These are phyloP conservation scores for Caranx melampygus DNA, from an alignment of 2,113 vertebrate species.

Conservation along the genomic window DNA sequence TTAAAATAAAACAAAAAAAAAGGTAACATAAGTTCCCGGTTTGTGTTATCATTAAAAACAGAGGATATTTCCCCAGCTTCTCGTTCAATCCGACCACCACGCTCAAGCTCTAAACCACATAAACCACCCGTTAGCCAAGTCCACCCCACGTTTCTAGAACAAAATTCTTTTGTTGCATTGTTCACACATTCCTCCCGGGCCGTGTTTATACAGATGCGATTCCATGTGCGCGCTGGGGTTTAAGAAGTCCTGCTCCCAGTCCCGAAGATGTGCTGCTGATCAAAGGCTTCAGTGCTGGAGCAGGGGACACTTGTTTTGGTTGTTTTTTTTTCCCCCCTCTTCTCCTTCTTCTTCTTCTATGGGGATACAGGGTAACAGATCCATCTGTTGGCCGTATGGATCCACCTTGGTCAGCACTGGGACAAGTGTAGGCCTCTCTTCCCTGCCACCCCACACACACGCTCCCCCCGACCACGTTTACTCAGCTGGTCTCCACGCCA, in stretches of 20 bases:
- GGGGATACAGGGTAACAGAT: constrained; percentile 88
- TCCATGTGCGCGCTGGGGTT: constrained; percentile 88
- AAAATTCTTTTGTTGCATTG: constrained; percentile 86
- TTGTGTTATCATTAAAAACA: constrained; percentile 79
- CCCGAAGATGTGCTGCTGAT: constrained; percentile 91
- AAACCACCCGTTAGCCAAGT: constrained; percentile 71
- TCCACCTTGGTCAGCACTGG: constrained; percentile 83
- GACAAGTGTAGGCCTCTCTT: constrained; percentile 78
- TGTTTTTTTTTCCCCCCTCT: constrained; percentile 38
- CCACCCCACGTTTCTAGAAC: constrained; percentile 71
- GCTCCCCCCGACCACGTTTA: constrained; percentile 77
- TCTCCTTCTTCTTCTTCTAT: constrained; percentile 43
- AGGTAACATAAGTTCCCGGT: constrained; percentile 51
- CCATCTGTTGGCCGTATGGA: constrained; percentile 96
- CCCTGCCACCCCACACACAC: constrained; percentile 63
- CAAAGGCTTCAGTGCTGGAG: constrained; percentile 91
- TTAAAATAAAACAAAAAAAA: constrained; percentile 12
- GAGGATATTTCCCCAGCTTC: constrained; percentile 69
- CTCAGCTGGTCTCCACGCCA: constrained; percentile 83
- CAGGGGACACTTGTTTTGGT: constrained; percentile 90
- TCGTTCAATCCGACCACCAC: constrained; percentile 70
- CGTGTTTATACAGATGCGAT: constrained; percentile 99
- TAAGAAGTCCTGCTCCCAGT: constrained; percentile 84
- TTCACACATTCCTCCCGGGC: constrained; percentile 88
- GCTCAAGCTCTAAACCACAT: constrained; percentile 74